These are phyloP conservation scores for Eueremaeus valkanovi DNA, from an alignment of 2,888 invertebrate genomes.

Conservation along the genomic window DNA sequence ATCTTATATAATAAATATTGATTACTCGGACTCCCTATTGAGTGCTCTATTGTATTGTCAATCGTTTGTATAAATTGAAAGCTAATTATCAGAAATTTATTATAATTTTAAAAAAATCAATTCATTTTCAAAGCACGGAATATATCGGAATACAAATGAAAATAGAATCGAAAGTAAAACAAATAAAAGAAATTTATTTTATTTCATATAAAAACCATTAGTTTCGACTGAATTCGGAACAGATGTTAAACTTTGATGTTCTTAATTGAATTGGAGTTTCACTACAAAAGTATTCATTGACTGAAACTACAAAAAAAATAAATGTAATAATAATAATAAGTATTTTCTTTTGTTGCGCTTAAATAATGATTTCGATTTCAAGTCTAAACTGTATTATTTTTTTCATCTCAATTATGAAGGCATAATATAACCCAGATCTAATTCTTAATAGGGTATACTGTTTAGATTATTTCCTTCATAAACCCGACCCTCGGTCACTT, in stretches of 20 bases:
- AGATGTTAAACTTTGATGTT: too few species aligned
- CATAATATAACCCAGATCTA: too few species aligned
- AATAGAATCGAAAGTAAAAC: not conserved
- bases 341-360: not conserved
- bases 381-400: not conserved
- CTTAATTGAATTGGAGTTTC: not conserved
- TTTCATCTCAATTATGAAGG: too few species aligned
- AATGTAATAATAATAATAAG: not conserved
- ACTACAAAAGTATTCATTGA: not conserved
- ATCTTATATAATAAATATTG: too few species aligned
- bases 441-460: too few species aligned
- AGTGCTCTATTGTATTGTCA: too few species aligned
- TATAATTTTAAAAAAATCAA: not conserved
- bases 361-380: not conserved
- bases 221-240: too few species aligned
- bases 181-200: not conserved
- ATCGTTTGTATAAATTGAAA: not conserved
- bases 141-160: not conserved
- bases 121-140: not conserved
- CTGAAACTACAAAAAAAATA: not conserved
- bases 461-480: too few species aligned
- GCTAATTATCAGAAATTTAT: not conserved
- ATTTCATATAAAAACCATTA: too few species aligned
- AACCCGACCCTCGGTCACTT: too few species aligned
- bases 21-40: too few species aligned